Evolutionary conservation across 2,113 vertebrate species (phyloP), one percentile per base, ranked within the genome.

Genomic region (Notarius lentiginosus): DNA sequence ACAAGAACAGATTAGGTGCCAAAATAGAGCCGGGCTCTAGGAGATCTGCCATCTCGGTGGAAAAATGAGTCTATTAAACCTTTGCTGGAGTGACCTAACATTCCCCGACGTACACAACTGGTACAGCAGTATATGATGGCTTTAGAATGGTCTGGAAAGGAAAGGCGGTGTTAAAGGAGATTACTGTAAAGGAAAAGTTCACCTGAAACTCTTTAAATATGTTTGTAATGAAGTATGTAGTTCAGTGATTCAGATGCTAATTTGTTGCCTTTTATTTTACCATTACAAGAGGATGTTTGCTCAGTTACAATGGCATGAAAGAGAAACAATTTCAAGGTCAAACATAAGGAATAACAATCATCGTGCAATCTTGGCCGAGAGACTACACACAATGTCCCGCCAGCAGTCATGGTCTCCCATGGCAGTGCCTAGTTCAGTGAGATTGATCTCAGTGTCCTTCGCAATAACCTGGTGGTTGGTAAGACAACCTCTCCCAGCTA

Each of bases 21-120:
- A 20, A 82, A 86, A 86, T 73, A 81, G 63, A 86, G 77, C 1
- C 22, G 2, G 51, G 49, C 75, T 79, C 17, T 12, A 22, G 61
- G 84, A 86, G 61, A 86, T 79, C 60, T 55, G 47, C 49, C 60
- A 65, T 79, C 60, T 47, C 5, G 0, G n/a, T 51, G 41, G 58
- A 85, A 85, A 85, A 79, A 85, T 77, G 49, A 66, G 27, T 85
- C 84, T 68, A 79, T 86, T 86, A 86, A 85, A 79, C n/a, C 75
- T 51, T 30, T 24, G 75, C 47, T 55, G 18, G 2, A 30, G 41
- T 75, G 53, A 73, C 68, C 55, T 58, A 41, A 34, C 73, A 49
- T 30, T 30, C 34, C 24, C 15, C 34, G 20, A 55, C 73, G 56
- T 66, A 56, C 61, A 34, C 30, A 27, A 79, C 41, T 27, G 3